Evolutionary conservation across 2,888 invertebrate species (phyloP).

Genomic region (Sycophila texana): DNA sequence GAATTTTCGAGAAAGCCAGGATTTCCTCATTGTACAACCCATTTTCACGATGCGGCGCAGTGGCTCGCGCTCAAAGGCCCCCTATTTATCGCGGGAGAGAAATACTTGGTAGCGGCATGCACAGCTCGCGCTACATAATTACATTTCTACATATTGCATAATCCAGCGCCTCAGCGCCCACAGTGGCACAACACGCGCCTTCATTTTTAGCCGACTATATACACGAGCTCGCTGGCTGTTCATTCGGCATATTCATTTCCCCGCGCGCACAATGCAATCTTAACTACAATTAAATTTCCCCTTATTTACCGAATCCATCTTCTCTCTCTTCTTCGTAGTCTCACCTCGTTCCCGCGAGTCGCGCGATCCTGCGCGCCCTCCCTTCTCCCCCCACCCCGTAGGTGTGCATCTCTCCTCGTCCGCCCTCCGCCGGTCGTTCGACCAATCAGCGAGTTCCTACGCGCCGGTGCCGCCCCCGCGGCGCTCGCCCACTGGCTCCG

Average conservation of each 20-base stretch:
- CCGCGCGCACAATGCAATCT: conserved; percentile 45
- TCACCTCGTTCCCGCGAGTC: not conserved
- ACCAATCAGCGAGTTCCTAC: not conserved
- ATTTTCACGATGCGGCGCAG: not conserved
- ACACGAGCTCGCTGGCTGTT: conserved; percentile 13
- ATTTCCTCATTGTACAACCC: not conserved
- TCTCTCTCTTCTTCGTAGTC: conserved; percentile 17
- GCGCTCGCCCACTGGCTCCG: conserved; percentile 5
- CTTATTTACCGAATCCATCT: conserved; percentile 52
- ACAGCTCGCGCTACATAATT: conserved; percentile 27
- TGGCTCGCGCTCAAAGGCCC: not conserved
- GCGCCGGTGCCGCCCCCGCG: not conserved
- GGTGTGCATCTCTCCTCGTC: not conserved
- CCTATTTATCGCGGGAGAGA: conserved; percentile 10
- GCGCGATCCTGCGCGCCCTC: not conserved
- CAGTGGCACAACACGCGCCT: not conserved
- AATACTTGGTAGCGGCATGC: not conserved
- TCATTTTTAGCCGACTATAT: conserved; percentile 31
- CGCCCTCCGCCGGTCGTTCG: no score
- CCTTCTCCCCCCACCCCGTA: not conserved
- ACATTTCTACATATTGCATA: conserved; percentile 44
- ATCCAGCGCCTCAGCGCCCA: conserved; percentile 22
- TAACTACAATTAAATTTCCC: conserved; percentile 56
- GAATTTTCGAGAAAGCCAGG: not conserved
- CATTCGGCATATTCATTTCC: conserved; percentile 49